Evolutionary conservation across 2,113 vertebrate species (phyloP).

Genomic region (Xiphophorus couchianus): DNA sequence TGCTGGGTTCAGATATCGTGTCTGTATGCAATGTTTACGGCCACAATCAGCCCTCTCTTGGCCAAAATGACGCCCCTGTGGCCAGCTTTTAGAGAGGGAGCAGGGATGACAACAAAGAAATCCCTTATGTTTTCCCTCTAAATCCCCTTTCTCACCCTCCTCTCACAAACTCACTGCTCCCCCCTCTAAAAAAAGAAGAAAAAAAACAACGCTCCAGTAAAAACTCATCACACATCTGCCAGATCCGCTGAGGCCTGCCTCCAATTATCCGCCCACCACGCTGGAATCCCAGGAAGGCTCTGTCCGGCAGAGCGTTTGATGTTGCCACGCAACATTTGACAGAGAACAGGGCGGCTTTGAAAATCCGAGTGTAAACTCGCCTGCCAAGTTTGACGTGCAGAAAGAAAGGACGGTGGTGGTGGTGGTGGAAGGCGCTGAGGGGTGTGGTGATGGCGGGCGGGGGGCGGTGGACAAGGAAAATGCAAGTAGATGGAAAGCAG

Average conservation of each 20-base stretch:
- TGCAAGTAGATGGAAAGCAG: constrained; percentile 78
- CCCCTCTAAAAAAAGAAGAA: constrained; percentile 11
- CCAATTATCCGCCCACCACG: constrained; percentile 78
- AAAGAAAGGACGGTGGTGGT: constrained; percentile 57
- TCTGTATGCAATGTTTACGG: constrained; percentile 76
- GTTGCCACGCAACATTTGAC: constrained; percentile 81
- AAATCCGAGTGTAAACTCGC: constrained; percentile 75
- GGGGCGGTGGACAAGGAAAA: constrained; percentile 58
- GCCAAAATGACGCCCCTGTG: constrained; percentile 67
- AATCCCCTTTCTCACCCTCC: constrained; percentile 44
- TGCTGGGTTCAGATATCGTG: constrained; percentile 76
- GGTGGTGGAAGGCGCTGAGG: constrained; percentile 23
- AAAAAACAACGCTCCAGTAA: constrained; percentile 62
- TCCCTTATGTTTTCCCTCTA: constrained; percentile 74
- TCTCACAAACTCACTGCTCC: constrained; percentile 43
- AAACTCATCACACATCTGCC: constrained; percentile 78
- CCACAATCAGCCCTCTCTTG: constrained; percentile 62
- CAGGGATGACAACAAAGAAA: constrained; percentile 72
- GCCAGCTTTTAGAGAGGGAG: constrained; percentile 60
- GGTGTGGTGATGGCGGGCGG: not conserved
- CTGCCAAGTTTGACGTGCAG: constrained; percentile 78
- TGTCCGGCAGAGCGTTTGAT: constrained; percentile 78
- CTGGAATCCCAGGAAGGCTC: constrained; percentile 78
- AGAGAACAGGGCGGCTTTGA: constrained; percentile 79
- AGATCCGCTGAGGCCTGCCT: constrained; percentile 77